Percentiles rank a stretch among this genome's conserved stretches.
phyloP scores from a whole-genome alignment of 1,140 invertebrate genomes.

The Zaprionus ornatus region DNA sequence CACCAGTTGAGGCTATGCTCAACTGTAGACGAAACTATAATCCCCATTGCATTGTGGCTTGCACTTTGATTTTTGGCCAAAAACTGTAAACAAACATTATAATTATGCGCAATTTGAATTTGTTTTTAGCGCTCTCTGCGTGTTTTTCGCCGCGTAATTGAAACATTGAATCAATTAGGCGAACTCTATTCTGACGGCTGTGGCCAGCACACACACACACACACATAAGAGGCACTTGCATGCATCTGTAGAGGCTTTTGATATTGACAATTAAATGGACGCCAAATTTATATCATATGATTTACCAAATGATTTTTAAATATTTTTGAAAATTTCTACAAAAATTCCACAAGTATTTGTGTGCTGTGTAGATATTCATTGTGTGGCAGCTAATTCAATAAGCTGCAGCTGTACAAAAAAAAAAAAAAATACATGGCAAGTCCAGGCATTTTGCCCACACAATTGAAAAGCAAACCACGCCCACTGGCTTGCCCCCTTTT shows the following conservation, averaged over 20 bases:
- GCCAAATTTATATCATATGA: not conserved
- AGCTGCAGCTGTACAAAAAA: not conserved
- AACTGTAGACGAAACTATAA: not conserved
- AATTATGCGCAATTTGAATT: conserved; percentile 32
- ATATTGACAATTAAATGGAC: not conserved
- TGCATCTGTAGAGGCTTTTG: not conserved
- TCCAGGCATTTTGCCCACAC: not conserved
- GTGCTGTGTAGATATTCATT: not conserved
- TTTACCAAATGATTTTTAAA: not conserved
- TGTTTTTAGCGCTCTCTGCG: not conserved
- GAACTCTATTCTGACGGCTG: conserved; percentile 10
- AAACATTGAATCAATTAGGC: conserved; percentile 42
- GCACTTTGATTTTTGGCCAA: conserved; percentile 1
- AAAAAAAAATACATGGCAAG: not conserved
- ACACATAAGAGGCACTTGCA: not conserved
- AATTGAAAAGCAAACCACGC: conserved; percentile 32
- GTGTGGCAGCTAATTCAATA: not conserved
- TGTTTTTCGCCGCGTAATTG: conserved; percentile 26
- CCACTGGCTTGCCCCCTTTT: not conserved
- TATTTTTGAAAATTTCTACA: not conserved
- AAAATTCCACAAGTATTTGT: not conserved
- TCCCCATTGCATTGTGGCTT: not conserved
- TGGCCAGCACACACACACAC: conserved; percentile 16
- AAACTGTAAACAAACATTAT: conserved; percentile 18
- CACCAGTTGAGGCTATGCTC: not conserved